These are phyloP conservation scores for Mustela lutreola DNA, from an alignment of 2,113 vertebrate genomes.

Conservation along the genomic window DNA sequence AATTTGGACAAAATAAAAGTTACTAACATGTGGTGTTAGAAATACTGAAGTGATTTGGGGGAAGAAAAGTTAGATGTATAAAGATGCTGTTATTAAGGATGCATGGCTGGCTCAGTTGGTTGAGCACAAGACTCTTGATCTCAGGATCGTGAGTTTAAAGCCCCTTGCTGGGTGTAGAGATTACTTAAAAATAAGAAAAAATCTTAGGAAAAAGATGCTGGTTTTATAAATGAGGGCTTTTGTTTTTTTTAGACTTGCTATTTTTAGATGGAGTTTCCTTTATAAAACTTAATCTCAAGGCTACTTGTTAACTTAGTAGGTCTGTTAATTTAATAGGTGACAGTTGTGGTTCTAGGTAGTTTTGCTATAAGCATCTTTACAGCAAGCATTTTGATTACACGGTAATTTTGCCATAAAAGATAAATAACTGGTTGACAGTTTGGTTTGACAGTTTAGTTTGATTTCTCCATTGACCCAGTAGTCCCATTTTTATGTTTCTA, in stretches of 20 bases:
- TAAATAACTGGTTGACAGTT: background rate
- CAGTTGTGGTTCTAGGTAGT: background rate
- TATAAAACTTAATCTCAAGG: slow-evolving; percentile 19
- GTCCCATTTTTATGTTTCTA: background rate
- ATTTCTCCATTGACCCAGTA: background rate
- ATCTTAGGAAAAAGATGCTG: background rate
- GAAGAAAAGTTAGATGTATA: slow-evolving; percentile 11
- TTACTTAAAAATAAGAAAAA: background rate
- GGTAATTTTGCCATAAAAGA: background rate
- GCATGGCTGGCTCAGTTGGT: background rate
- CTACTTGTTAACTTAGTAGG: slow-evolving; percentile 2
- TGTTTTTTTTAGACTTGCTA: background rate
- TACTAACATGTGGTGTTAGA: background rate
- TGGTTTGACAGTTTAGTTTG: background rate
- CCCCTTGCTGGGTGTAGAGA: background rate
- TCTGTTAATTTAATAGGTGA: slow-evolving; percentile 45
- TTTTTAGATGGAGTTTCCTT: slow-evolving; percentile 12
- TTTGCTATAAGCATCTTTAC: background rate
- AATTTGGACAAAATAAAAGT: slow-evolving; percentile 21
- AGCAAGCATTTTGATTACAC: background rate
- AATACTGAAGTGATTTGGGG: slow-evolving; percentile 47
- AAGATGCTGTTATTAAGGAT: background rate
- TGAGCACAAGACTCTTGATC: background rate
- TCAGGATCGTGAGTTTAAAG: background rate
- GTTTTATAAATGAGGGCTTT: slow-evolving; percentile 23